Evolutionary conservation across 2,113 vertebrate genomes (phyloP), one percentile per base, ranked within the genome.

Genomic region (Ranitomeya imitator): DNA sequence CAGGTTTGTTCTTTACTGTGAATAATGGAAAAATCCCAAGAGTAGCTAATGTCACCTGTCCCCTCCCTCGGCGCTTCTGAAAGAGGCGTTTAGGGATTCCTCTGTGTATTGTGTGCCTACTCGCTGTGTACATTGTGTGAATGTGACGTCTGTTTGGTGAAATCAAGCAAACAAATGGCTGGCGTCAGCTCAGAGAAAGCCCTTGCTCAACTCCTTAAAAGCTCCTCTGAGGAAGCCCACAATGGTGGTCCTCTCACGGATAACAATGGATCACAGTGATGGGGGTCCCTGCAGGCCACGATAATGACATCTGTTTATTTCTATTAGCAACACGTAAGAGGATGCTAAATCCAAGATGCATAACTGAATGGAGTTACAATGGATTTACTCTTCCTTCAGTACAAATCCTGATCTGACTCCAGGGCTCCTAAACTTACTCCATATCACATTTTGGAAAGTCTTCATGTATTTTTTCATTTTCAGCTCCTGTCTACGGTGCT

Each of bases 111-210:
- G 82, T 84, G 82, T 12, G 51, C 65, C 13, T 21, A 7, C n/a
- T 55, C 12, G 45, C 11, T 84, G 82, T 84, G 82, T 84, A 84
- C 82, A 69, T 84, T 84, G 45, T 84, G 21, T n/a, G 7, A 84
- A 67, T 26, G 82, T 84, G 82, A 84, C 82, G 82, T 84, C 82
- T 84, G 82, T 84, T 84, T 84, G 82, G 82, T 84, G 82, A 84
- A 84, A 84, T 65, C 51, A 16, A 55, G 63, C 82, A 84, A 84
- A 84, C 65, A 84, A 84, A 84, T 84, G 82, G 63, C 52, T 84
- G 82, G 82, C 82, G 82, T 55, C 82, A 19, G 45, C 13, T 84
- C 82, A 84, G 21, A 16, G 63, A 23, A 55, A 67, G 21, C 82
- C 63, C 51, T 71, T 23, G 63, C 63, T 55, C 81, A 7, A 84